Percentiles rank a stretch among this genome's conserved stretches.
Conservation (phyloP, 2,888 invertebrate genomes). For the Polyploca ridens region DNA sequence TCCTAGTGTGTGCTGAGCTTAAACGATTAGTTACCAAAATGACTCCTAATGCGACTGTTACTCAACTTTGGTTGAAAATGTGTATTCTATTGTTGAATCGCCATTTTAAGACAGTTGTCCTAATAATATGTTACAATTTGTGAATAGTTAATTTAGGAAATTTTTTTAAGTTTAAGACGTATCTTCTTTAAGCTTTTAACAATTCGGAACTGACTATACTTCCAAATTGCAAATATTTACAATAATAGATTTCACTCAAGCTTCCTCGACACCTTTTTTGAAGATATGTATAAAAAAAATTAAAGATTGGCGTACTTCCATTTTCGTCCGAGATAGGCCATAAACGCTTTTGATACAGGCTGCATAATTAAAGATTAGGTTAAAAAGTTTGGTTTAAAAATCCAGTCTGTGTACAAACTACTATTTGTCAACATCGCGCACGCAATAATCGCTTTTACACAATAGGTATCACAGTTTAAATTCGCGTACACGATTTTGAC, state of each 20-base stretch:
- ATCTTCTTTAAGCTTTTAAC: slow-evolving; percentile 12
- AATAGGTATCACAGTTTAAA: slow-evolving; percentile 10
- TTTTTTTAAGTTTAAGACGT: background rate
- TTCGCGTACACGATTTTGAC: slow-evolving; percentile 9
- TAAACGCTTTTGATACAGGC: background rate
- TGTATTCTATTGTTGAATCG: background rate
- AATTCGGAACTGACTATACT: slow-evolving; percentile 26
- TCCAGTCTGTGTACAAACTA: slow-evolving; percentile 1
- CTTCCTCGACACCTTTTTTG: slow-evolving; percentile 45
- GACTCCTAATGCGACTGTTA: too few species aligned
- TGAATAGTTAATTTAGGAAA: background rate
- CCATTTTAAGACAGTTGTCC: background rate
- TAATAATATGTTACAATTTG: background rate
- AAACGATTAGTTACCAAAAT: too few species aligned
- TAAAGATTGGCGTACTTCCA: slow-evolving; percentile 39
- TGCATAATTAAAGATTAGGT: background rate
- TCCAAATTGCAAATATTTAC: slow-evolving; percentile 25
- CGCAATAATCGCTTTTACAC: slow-evolving; percentile 15
- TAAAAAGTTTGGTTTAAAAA: background rate
- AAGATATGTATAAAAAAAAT: slow-evolving; percentile 21
- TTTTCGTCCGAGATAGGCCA: slow-evolving; percentile 13
- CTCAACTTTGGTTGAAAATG: too few species aligned
- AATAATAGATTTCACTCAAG: slow-evolving; percentile 38
- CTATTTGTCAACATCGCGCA: slow-evolving; percentile 21
- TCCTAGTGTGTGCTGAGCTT: too few species aligned